Base-by-base conservation (phyloP, 2,113 vertebrate species). In the Circaetus gallicus region DNA sequence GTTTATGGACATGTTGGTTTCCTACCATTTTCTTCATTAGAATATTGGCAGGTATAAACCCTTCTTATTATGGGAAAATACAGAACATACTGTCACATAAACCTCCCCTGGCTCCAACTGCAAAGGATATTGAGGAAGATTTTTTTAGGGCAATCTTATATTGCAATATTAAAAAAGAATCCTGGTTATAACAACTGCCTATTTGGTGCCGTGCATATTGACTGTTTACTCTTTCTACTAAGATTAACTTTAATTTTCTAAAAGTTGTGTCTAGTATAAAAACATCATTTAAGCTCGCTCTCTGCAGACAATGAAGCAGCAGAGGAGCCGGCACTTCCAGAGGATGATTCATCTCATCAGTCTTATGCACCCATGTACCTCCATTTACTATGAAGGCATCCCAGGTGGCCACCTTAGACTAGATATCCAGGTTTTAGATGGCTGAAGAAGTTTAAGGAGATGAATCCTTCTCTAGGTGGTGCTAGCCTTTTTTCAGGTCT, bases 1-100 rank as follows among this genome's bases (percentile, higher is more conserved):
- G 91, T 89, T 91, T 78, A 84, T 26, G 89, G 83, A 63, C 38
- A 74, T 36, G 81, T 94, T 86, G 86, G 42, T 91, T 84, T 82
- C 65, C 65, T 91, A 93, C 29, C 16, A 78, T 94, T 95, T 94
- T 86, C 83, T 91, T 94, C 25, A 45, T 74, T 86, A 89, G 59
- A 78, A 58, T 84, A 55, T 63, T 92, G 76, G 59, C 86, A 74
- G 26, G 18, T 50, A 47, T 29, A 65, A 86, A 69, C 24, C 42
- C 24, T 66, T 89, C 32, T 61, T 85, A 36, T 55, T 85, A 77
- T 5, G 6, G 45, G 53, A 73, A 82, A 86, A 93, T 90, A 53
- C 14, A 83, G 50, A 92, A 58, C 36, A 80, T 70, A 65, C n/a
- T 65, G 66, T 74, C 74, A 83, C 9, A 42, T 73, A 95, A 93